Evolutionary conservation across 2,797 vertebrate genomes (phyloP).

Genomic region (Mareca strepera): DNA sequence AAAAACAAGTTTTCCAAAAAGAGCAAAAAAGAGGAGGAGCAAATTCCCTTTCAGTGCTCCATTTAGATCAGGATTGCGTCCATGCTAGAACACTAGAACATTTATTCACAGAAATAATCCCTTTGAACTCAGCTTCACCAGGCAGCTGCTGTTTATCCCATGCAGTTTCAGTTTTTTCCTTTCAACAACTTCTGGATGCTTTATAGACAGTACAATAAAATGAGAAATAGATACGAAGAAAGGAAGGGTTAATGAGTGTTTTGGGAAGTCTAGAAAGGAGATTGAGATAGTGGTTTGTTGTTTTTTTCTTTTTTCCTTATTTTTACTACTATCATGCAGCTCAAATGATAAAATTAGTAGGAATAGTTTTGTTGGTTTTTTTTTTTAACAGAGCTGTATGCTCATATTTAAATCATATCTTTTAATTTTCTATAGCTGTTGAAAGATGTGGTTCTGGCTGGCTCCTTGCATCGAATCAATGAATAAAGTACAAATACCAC

Average conservation of each 20-base stretch:
- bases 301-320: neutral
- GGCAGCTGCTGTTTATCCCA: slow-evolving; percentile 14
- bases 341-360: neutral
- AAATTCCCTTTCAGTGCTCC: neutral
- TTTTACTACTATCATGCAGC: neutral
- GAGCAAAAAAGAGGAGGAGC: neutral
- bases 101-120: slow-evolving; percentile 16
- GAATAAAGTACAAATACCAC: slow-evolving; percentile 34
- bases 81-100: neutral
- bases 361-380: neutral
- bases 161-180: slow-evolving; percentile 6
- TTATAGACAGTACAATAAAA: slow-evolving; percentile 12
- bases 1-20: neutral
- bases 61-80: neutral
- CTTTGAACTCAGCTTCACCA: slow-evolving; percentile 8
- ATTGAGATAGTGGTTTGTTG: neutral
- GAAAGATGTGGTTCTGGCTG: slow-evolving; percentile 20
- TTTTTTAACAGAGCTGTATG: neutral
- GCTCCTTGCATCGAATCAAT: slow-evolving; percentile 19
- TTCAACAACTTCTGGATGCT: neutral
- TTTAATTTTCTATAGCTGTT: slow-evolving; percentile 26
- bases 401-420: neutral
- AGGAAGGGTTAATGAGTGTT: neutral
- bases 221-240: neutral
- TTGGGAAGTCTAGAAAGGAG: neutral